Evolutionary conservation across 2,797 vertebrate genomes (phyloP).

Genomic region (Apogon talboti): DNA sequence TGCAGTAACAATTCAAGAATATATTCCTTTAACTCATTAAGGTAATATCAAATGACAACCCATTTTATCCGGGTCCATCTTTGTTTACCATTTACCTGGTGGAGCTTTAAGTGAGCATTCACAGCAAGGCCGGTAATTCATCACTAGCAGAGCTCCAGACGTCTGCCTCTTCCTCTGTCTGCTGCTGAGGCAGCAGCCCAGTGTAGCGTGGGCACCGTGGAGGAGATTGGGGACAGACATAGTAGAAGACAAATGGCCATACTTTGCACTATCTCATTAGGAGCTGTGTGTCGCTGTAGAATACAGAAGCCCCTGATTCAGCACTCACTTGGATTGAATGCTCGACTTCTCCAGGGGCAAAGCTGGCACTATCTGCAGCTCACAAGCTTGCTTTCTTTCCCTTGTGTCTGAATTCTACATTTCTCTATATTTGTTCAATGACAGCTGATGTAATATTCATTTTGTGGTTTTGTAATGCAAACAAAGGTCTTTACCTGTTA

Average conservation of each 20-base stretch:
- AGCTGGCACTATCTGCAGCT: slow-evolving; percentile 43
- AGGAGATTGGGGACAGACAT: slow-evolving; percentile 54
- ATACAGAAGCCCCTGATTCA: slow-evolving; percentile 78
- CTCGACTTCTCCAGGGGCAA: slow-evolving; percentile 49
- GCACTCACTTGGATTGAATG: slow-evolving; percentile 72
- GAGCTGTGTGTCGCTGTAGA: slow-evolving; percentile 65
- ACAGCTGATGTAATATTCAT: slow-evolving; percentile 24
- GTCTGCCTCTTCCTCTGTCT: slow-evolving; percentile 61
- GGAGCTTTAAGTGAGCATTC: slow-evolving; percentile 47
- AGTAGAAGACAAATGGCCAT: slow-evolving; percentile 80
- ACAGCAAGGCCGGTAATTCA: slow-evolving; percentile 55
- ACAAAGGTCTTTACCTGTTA: slow-evolving; percentile 13
- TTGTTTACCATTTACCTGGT: slow-evolving; percentile 54
- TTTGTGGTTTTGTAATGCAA: slow-evolving; percentile 31
- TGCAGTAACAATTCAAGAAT: neutral
- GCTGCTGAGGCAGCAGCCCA: slow-evolving; percentile 80
- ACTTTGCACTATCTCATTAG: slow-evolving; percentile 74
- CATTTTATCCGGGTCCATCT: slow-evolving; percentile 40
- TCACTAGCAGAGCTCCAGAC: slow-evolving; percentile 67
- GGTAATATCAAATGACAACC: slow-evolving; percentile 11
- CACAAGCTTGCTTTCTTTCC: slow-evolving; percentile 18
- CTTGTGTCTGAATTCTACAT: slow-evolving; percentile 6
- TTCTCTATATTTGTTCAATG: slow-evolving; percentile 15
- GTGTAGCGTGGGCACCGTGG: slow-evolving; percentile 55
- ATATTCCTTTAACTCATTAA: slow-evolving; percentile 3